Conservation (phyloP, 2,113 vertebrate genomes). For the Myocastor coypus region DNA sequence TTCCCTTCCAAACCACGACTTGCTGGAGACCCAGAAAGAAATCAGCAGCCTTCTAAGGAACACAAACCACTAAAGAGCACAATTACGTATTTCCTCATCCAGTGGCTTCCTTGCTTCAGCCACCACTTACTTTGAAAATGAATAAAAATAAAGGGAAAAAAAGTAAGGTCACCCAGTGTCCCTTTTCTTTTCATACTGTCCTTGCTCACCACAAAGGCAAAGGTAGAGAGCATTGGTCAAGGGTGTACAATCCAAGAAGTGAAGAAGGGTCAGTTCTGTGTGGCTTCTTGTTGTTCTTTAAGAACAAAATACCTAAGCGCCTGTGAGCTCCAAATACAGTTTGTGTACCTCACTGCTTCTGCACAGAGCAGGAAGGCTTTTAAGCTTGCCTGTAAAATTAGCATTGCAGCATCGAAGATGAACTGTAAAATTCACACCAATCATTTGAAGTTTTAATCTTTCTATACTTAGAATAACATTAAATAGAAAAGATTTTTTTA, state of each 20-base stretch:
- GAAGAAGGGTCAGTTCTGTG: background rate
- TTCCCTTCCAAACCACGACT: conserved; percentile 11
- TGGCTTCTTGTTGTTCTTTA: background rate
- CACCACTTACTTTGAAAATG: background rate
- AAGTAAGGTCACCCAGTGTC: background rate
- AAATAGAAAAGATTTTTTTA: conserved; percentile 13
- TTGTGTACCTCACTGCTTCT: background rate
- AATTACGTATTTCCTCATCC: background rate
- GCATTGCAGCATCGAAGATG: conserved; percentile 36
- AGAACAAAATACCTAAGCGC: background rate
- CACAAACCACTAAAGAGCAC: background rate
- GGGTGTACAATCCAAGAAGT: background rate
- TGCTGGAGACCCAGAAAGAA: background rate
- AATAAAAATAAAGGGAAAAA: background rate
- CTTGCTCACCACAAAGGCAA: background rate
- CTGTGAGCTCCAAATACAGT: background rate
- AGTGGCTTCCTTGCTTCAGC: background rate
- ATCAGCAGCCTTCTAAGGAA: background rate
- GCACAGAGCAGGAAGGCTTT: background rate
- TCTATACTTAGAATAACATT: conserved; percentile 58
- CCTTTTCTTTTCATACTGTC: background rate
- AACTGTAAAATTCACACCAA: conserved; percentile 53
- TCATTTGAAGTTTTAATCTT: conserved; percentile 65
- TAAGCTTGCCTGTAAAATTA: conserved; percentile 66
- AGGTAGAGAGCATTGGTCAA: background rate